Percentiles rank a stretch among this genome's conserved stretches.
Conservation (phyloP, 2,113 vertebrate species). For the Garra rufa region DNA sequence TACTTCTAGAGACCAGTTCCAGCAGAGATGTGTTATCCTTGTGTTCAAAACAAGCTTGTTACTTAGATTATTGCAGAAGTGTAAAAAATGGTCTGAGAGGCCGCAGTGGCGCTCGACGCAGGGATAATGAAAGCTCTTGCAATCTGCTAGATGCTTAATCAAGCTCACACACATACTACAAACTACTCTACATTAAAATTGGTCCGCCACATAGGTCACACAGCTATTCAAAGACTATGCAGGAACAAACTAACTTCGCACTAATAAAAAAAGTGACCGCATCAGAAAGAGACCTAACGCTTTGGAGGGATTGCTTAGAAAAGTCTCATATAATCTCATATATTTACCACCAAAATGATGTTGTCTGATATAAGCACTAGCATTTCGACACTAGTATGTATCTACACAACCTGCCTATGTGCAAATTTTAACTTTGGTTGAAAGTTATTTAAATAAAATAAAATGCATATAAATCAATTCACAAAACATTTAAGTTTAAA, state of each 20-base stretch:
- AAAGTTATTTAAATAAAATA: background rate
- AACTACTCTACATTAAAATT: conserved; percentile 4
- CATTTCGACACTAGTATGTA: background rate
- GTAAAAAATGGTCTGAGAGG: conserved; percentile 56
- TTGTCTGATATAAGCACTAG: background rate
- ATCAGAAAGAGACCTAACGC: conserved; percentile 25
- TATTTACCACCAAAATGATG: conserved; percentile 10
- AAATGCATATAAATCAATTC: background rate
- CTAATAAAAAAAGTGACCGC: conserved; percentile 17
- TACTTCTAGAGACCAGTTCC: background rate
- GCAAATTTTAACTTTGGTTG: background rate
- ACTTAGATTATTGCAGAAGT: conserved; percentile 56
- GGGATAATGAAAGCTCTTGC: conserved; percentile 62
- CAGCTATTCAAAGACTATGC: conserved; percentile 40
- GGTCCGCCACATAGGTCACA: conserved; percentile 27
- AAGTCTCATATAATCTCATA: background rate
- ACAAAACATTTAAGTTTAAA: background rate
- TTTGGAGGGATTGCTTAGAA: background rate
- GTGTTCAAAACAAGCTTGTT: conserved; percentile 64
- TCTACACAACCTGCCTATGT: background rate
- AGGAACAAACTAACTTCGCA: conserved; percentile 47
- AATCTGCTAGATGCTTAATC: conserved; percentile 62
- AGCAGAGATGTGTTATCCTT: conserved; percentile 52
- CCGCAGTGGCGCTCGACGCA: conserved; percentile 42
- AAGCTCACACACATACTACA: conserved; percentile 49